A percentile compares a stretch with the other conserved stretches of the same genome.
phyloP scores from a whole-genome alignment of 2,113 vertebrate species.

The Melanostigma gelatinosum region DNA sequence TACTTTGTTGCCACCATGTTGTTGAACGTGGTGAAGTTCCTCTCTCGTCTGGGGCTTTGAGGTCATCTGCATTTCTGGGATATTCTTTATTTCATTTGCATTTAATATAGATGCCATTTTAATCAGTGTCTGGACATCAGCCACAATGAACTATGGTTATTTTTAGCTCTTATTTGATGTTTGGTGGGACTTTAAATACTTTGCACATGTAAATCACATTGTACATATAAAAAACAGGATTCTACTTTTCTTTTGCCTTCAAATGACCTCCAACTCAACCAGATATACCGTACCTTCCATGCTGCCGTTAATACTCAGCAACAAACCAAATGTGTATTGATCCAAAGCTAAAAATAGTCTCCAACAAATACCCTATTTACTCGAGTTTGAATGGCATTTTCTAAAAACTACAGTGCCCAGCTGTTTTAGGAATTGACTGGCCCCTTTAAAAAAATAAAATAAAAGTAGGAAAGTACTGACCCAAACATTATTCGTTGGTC shows the following conservation, averaged over 20 bases:
- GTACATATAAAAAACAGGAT: not conserved
- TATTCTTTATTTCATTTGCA: not conserved
- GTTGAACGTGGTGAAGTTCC: constrained; percentile 8
- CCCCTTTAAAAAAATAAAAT: not conserved
- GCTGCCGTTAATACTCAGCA: not conserved
- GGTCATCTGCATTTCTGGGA: not conserved
- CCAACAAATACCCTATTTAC: not conserved
- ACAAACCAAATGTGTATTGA: not conserved
- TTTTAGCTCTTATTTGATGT: not conserved
- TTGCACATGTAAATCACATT: not conserved
- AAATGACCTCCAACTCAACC: not conserved
- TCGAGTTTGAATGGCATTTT: not conserved
- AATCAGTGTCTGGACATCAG: not conserved
- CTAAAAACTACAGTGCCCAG: not conserved
- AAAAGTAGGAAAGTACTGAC: not conserved
- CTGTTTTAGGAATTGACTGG: not conserved
- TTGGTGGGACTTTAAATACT: not conserved
- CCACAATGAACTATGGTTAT: not conserved
- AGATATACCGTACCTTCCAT: not conserved
- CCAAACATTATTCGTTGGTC: not conserved
- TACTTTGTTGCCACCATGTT: constrained; percentile 25
- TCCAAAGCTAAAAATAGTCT: not conserved
- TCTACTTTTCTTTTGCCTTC: not conserved
- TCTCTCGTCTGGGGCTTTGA: not conserved
- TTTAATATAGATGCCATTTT: not conserved